Base-by-base conservation (phyloP, 2,888 invertebrate genomes). In the Acanthosepion lycidas region DNA sequence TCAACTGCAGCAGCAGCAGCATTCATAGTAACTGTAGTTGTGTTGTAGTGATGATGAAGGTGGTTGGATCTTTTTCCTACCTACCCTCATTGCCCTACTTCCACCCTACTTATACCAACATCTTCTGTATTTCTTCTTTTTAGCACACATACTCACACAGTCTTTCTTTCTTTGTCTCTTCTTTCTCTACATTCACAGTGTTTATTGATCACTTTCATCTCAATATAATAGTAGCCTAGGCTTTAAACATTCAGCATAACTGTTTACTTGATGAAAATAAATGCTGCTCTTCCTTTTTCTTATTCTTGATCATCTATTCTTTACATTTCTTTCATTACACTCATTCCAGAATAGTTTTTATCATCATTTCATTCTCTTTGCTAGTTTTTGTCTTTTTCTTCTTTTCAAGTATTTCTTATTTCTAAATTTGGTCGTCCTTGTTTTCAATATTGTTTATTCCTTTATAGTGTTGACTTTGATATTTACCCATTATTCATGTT, bases 201-300 rank as follows among this genome's bases (percentile, higher is more conserved):
- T 93, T 93, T 93, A 93, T 93, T 93, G 93, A 93, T 93, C 93
- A 48, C 93, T 18, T 93, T 49, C n/a, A 53, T 49, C 51, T 93
- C 93, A 53, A 93, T 51, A 93, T 93, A 93, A 93, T 53, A 53
- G 93, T 53, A 49, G 93, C 93, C 51, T 93, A 53, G 93, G 93
- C 93, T 93, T 49, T 49, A 49, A 93, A 49, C 93, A 93, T 93
- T 93, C 93, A 53, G 51, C 53, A 53, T n/a, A 93, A 93, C 49
- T 49, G n/a, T 93, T 48, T 53, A 53, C 48, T 93, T 93, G 78
- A 78, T 78, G 78, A 78, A 78, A 78, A 78, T 78, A 78, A 78
- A 78, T n/a, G 78, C 78, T 78, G 78, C 78, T 78, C n/a, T 78
- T 78, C n/a, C 78, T 15, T n/a, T n/a, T 78, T 78, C n/a, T n/a